Evolutionary conservation across 1,140 invertebrate genomes (phyloP).

Genomic region (Theocolax elegans): DNA sequence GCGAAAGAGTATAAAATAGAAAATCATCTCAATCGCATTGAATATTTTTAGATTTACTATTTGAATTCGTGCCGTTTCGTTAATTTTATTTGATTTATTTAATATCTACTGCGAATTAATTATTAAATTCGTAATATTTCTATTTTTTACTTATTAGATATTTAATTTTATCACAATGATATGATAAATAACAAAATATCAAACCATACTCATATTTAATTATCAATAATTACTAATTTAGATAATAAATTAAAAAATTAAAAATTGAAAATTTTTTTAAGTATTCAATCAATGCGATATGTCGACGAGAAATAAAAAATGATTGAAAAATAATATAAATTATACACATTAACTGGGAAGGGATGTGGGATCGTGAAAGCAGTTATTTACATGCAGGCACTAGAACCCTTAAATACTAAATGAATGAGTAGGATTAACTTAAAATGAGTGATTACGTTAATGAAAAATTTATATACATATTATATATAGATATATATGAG

Average conservation of each 20-base stretch:
- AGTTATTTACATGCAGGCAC: constrained; percentile 41
- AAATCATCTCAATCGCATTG: background rate
- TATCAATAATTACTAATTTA: too few species aligned
- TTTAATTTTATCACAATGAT: too few species aligned
- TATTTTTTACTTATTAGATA: too few species aligned
- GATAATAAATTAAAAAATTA: too few species aligned
- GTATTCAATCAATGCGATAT: background rate
- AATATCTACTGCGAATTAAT: too few species aligned
- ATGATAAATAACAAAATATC: too few species aligned
- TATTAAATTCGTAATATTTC: too few species aligned
- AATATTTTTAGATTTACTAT: background rate
- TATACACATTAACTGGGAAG: too few species aligned
- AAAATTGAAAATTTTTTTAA: too few species aligned
- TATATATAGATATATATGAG: too few species aligned
- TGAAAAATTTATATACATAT: too few species aligned
- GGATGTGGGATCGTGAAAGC: background rate
- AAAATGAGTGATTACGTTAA: constrained; percentile 49
- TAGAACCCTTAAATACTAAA: constrained; percentile 52
- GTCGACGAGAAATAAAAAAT: constrained; percentile 12
- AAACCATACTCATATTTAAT: too few species aligned
- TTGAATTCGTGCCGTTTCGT: background rate
- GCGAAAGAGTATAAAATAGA: background rate
- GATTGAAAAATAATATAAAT: constrained; percentile 28
- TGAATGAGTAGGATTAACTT: constrained; percentile 52
- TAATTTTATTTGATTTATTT: background rate